Percentiles rank a stretch among this genome's conserved stretches.
phyloP scores from a whole-genome alignment of 2,113 vertebrate species.

The Pelecanoides urinatrix region DNA sequence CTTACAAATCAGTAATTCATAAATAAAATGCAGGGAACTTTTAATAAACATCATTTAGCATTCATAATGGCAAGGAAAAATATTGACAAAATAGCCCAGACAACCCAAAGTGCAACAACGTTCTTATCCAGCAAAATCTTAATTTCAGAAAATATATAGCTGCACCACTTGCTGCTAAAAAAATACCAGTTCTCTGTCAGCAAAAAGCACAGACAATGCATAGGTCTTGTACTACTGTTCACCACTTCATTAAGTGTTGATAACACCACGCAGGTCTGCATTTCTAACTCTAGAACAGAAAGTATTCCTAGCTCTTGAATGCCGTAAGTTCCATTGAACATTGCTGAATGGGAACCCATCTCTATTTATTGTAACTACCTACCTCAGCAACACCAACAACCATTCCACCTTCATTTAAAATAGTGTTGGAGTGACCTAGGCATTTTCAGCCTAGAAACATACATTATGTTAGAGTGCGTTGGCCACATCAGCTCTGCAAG shows the following conservation, averaged over 20 bases:
- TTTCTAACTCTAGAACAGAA: background rate
- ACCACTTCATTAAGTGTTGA: background rate
- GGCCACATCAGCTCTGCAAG: background rate
- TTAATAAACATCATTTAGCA: background rate
- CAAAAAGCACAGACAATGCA: background rate
- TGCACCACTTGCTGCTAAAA: background rate
- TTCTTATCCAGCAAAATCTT: background rate
- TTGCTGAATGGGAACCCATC: background rate
- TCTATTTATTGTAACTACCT: background rate
- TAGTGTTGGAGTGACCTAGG: background rate
- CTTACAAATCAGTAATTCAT: background rate
- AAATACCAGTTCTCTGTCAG: background rate
- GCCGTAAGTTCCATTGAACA: background rate
- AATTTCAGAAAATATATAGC: background rate
- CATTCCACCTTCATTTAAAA: background rate
- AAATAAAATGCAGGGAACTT: background rate
- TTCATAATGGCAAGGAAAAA: background rate
- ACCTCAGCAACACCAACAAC: background rate
- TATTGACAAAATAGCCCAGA: background rate
- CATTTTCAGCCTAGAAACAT: background rate
- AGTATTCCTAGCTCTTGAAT: background rate
- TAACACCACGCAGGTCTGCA: background rate
- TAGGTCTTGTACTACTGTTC: background rate
- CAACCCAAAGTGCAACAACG: background rate
- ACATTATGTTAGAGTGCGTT: accelerated